phyloP scores from a whole-genome alignment of 1,140 invertebrate genomes.

The Pogonognathellus flavescens region DNA sequence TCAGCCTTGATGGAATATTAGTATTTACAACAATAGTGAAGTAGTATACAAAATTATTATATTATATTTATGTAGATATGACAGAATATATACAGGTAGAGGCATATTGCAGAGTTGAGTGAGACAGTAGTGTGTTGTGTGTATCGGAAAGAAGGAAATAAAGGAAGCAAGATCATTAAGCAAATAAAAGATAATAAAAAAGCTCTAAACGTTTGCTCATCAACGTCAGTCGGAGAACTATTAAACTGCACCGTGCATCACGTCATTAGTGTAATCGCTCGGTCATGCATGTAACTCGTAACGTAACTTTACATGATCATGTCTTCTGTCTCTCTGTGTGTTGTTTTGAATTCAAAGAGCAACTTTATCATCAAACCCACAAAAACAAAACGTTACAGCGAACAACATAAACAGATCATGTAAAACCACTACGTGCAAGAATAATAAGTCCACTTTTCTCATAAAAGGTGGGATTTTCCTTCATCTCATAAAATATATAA shows the following conservation, averaged over 20 bases:
- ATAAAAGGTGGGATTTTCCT: slow-evolving; percentile 25
- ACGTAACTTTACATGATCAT: slow-evolving; percentile 1
- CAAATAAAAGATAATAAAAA: slow-evolving; percentile 44
- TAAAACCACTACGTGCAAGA: not conserved
- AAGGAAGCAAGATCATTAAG: slow-evolving; percentile 46
- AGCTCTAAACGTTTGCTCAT: slow-evolving; percentile 42
- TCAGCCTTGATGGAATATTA: not conserved
- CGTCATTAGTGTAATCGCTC: slow-evolving; percentile 49
- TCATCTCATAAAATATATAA: slow-evolving; percentile 5
- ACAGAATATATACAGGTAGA: not conserved
- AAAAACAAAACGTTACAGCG: not conserved
- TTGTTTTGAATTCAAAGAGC: slow-evolving; percentile 33
- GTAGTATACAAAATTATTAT: not conserved
- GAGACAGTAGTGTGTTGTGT: not conserved
- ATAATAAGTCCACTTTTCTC: not conserved
- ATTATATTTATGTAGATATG: not conserved
- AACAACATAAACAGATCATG: not conserved
- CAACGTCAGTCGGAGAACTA: slow-evolving; percentile 47
- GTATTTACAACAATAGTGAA: not conserved
- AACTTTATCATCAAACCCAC: slow-evolving; percentile 38
- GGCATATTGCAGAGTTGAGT: too few species aligned
- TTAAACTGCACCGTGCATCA: slow-evolving; percentile 48
- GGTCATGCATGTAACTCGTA: slow-evolving; percentile 44
- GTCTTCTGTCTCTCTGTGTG: too few species aligned
- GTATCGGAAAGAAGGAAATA: not conserved